Conservation (phyloP, 2,888 invertebrate species). For the Lamproptera curius region DNA sequence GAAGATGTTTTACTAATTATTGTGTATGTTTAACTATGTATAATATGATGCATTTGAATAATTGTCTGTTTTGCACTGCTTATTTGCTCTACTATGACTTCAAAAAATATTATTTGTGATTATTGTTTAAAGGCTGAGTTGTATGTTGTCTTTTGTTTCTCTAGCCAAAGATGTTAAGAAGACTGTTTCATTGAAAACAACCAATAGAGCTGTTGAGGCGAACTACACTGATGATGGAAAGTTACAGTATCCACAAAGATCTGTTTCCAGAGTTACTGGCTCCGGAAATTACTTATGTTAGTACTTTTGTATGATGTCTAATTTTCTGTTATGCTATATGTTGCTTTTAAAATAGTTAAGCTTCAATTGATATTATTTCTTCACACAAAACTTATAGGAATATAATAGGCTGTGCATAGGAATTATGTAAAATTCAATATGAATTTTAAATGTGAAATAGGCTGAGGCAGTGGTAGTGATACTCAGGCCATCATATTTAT, state of each 20-base stretch:
- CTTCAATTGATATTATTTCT: neutral
- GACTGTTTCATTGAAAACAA: constrained; percentile 29
- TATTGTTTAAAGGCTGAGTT: too few relatives aligned
- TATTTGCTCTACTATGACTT: too few relatives aligned
- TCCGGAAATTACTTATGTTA: constrained; percentile 40
- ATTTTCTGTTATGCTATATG: too few relatives aligned
- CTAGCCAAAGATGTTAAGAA: constrained; percentile 39
- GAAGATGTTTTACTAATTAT: too few relatives aligned
- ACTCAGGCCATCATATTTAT: too few relatives aligned
- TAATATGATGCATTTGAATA: too few relatives aligned
- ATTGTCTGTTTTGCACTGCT: too few relatives aligned
- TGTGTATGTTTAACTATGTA: too few relatives aligned
- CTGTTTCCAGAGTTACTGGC: constrained; percentile 38
- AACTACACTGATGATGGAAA: constrained; percentile 32
- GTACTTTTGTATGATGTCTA: constrained; percentile 25
- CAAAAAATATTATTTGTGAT: too few relatives aligned
- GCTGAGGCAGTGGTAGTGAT: neutral
- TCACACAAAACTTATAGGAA: neutral
- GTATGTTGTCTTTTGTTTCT: constrained; percentile 18
- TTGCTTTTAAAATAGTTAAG: neutral
- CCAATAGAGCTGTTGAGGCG: constrained; percentile 35
- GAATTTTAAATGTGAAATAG: neutral
- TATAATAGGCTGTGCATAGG: neutral
- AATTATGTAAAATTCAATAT: neutral
- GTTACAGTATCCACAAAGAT: constrained; percentile 31